These are phyloP conservation scores for Nomada fabriciana DNA, from an alignment of 2,888 invertebrate genomes.

Conservation along the genomic window DNA sequence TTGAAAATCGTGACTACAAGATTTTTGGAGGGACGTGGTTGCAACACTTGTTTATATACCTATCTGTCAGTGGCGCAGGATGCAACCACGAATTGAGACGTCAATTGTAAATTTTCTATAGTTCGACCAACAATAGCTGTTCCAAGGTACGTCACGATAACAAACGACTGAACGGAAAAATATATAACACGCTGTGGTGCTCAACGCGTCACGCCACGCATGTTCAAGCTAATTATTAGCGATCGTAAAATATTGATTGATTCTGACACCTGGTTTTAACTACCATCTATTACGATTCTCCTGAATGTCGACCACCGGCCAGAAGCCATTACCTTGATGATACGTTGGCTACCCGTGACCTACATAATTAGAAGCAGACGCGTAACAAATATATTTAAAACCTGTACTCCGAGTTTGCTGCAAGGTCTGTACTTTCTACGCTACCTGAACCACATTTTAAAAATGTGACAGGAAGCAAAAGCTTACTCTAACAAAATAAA, in stretches of 20 bases:
- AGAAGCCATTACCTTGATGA: constrained; percentile 48
- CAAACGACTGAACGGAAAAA: constrained; percentile 56
- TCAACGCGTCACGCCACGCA: constrained; percentile 63
- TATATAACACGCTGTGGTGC: constrained; percentile 53
- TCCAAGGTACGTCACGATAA: constrained; percentile 50
- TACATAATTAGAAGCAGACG: constrained; percentile 44
- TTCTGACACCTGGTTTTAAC: constrained; percentile 73
- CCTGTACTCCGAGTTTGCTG: neutral
- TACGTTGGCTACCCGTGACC: constrained; percentile 23
- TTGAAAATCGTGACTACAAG: no score
- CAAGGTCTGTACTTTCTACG: neutral
- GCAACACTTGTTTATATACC: neutral
- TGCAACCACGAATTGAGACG: constrained; percentile 57
- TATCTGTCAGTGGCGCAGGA: neutral
- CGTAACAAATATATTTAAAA: constrained; percentile 44
- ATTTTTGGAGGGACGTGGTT: no score
- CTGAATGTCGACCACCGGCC: constrained; percentile 40
- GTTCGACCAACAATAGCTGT: constrained; percentile 32
- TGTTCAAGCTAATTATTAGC: constrained; percentile 71
- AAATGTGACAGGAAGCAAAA: neutral
- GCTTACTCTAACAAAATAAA: neutral
- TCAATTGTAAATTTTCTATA: constrained; percentile 57
- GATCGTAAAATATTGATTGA: constrained; percentile 79
- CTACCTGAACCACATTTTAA: constrained; percentile 6
- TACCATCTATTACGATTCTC: constrained; percentile 65